Base-by-base conservation (phyloP, 2,113 vertebrate species). In the Falco punctatus region DNA sequence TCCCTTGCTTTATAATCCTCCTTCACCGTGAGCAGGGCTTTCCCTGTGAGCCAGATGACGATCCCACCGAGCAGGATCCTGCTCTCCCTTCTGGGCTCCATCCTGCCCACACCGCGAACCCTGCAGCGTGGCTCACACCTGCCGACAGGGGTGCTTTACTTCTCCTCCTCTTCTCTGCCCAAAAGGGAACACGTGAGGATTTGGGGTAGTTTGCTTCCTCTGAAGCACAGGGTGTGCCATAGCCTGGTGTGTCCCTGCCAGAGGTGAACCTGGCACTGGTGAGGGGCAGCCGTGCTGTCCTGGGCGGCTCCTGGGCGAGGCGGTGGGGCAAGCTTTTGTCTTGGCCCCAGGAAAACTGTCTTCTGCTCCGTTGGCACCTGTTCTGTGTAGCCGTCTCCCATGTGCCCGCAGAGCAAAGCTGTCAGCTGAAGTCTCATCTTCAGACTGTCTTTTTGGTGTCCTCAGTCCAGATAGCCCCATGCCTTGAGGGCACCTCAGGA, bases 221-320 rank as follows among this genome's bases (percentile, higher is more conserved):
- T 2, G 0, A 40, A 55, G 42, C 22, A 1, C 22, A 2, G 42
- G 8, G 2, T 18, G 42, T 3, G 1, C 51, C 4, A 0, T 40
- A 18, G 22, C 51, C 33, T 22, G 33, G 11, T 15, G 32, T 23
- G 38, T 73, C 40, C 38, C 67, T 44, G 17, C 27, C 26, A 9
- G 49, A 35, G 32, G 49, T 11, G 28, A 70, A 9, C 18, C 18
- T 49, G 28, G 44, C 35, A 26, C 38, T 38, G 38, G 38, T 38
- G 38, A 38, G 38, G 38, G 38, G 38, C 38, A 38, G 38, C 38
- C 38, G 38, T 38, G 38, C 38, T 38, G 38, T 38, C 38, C 38
- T 38, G 38, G 38, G 38, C 38, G 9, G 38, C 38, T 38, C 30
- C 52, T 40, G 35, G 35, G 64, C 30, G 23, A 24, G 62, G 62